Percentiles rank a stretch among this genome's conserved stretches.
phyloP scores from a whole-genome alignment of 2,888 invertebrate genomes.

The Rosalia funebris region DNA sequence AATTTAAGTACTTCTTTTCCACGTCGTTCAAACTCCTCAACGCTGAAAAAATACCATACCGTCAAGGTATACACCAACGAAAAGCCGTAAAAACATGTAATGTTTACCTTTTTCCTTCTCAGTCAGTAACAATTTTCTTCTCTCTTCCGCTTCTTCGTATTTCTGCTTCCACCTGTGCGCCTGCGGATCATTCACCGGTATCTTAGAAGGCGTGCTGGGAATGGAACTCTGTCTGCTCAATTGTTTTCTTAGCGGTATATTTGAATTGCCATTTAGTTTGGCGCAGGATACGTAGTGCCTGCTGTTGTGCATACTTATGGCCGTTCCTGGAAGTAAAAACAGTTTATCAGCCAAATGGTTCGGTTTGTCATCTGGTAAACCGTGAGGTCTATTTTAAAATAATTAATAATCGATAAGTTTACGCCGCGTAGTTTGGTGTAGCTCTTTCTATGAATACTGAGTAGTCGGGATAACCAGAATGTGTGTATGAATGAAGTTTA shows the following conservation, averaged over 20 bases:
- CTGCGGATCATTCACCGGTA: slow-evolving; percentile 54
- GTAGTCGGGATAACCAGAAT: background rate
- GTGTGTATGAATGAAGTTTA: no score
- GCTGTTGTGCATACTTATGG: slow-evolving; percentile 28
- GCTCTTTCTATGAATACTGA: background rate
- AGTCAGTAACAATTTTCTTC: slow-evolving; percentile 73
- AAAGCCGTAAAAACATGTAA: no score
- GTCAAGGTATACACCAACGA: background rate
- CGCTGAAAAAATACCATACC: slow-evolving; percentile 61
- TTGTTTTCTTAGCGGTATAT: slow-evolving; percentile 57
- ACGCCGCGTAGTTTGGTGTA: background rate
- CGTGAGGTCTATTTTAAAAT: background rate
- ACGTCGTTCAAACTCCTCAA: slow-evolving; percentile 72
- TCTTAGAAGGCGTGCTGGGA: slow-evolving; percentile 39
- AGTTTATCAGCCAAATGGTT: background rate
- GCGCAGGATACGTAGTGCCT: slow-evolving; percentile 45
- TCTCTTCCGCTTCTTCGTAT: slow-evolving; percentile 77
- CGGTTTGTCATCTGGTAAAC: background rate
- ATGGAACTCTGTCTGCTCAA: slow-evolving; percentile 46
- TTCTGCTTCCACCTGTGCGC: slow-evolving; percentile 74
- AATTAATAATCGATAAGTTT: slow-evolving; percentile 3
- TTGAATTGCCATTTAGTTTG: slow-evolving; percentile 55
- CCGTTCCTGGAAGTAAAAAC: background rate
- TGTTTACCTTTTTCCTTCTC: slow-evolving; percentile 77
- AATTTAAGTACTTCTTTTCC: slow-evolving; percentile 70